These are phyloP conservation scores for Myiotriccus ornatus DNA, from an alignment of 2,797 vertebrate species.

Conservation along the genomic window DNA sequence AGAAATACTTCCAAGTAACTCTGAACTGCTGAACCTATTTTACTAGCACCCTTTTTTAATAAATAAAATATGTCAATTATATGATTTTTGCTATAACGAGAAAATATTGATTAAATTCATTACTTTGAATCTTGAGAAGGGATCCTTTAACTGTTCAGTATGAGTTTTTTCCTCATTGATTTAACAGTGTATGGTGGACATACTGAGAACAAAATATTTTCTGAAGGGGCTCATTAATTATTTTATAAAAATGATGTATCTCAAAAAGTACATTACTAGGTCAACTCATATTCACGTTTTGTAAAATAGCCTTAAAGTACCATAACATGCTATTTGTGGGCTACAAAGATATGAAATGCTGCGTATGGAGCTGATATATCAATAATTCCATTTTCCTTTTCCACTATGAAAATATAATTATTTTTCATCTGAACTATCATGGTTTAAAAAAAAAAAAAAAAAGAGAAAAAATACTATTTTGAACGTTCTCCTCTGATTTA, in stretches of 20 bases:
- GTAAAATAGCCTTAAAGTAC: background rate
- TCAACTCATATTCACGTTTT: background rate
- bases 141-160: background rate
- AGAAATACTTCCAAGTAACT: background rate
- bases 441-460: background rate
- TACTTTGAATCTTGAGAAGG: background rate
- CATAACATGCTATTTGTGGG: background rate
- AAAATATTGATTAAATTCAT: slow-evolving; percentile 32
- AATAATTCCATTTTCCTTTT: background rate
- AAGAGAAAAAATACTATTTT: background rate
- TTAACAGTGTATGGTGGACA: background rate
- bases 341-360: background rate
- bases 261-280: background rate
- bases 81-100: background rate
- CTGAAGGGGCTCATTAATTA: background rate
- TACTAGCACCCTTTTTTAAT: background rate
- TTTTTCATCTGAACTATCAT: background rate
- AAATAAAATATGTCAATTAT: slow-evolving; percentile 13
- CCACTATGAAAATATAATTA: background rate
- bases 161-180: background rate
- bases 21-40: slow-evolving; percentile 8
- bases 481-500: slow-evolving; percentile 31
- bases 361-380: background rate
- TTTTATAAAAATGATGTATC: background rate
- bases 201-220: background rate